Percentiles rank a stretch among this genome's conserved stretches.
Evolutionary conservation across 1,140 invertebrate genomes (phyloP).

Genomic region (Pygmarrhopalites habei): DNA sequence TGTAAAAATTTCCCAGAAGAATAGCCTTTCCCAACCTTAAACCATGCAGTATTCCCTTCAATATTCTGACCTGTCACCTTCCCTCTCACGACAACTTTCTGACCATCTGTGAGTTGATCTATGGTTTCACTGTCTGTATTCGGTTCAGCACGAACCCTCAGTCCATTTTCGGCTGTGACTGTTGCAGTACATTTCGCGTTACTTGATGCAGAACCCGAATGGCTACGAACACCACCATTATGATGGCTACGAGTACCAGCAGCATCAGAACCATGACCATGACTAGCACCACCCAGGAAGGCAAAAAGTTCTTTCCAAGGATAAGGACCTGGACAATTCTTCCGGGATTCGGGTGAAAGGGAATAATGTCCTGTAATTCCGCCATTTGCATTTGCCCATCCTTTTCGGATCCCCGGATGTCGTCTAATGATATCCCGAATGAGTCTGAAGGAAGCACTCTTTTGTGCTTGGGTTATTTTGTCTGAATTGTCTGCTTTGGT

Average conservation of each 20-base stretch:
- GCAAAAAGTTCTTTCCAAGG: conserved; percentile 28
- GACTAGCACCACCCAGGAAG: conserved; percentile 7
- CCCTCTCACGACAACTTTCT: background rate
- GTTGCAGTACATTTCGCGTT: conserved; percentile 27
- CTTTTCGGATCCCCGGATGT: conserved; percentile 23
- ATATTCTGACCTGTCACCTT: conserved; percentile 11
- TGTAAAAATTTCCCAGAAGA: conserved; percentile 19
- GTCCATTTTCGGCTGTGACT: conserved; percentile 8
- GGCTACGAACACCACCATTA: too few species aligned
- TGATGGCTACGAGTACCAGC: too few species aligned
- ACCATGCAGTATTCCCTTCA: conserved; percentile 21
- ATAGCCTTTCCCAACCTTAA: conserved; percentile 15
- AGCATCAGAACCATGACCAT: too few species aligned
- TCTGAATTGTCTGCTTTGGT: conserved; percentile 29
- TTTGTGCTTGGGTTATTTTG: conserved; percentile 21
- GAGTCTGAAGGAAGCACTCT: conserved; percentile 20
- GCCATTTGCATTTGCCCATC: conserved; percentile 20
- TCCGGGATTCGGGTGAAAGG: conserved; percentile 20
- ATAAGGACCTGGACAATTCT: conserved; percentile 31
- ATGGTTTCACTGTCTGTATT: conserved; percentile 9
- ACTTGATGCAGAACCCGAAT: background rate
- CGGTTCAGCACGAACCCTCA: conserved; percentile 19
- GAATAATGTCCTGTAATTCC: conserved; percentile 36
- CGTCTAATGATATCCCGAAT: conserved; percentile 24
- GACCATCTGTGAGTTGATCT: background rate